A percentile compares a stretch with the other conserved stretches of the same genome.
Evolutionary conservation across 2,888 invertebrate species (phyloP).

Genomic region (Selenia dentaria): DNA sequence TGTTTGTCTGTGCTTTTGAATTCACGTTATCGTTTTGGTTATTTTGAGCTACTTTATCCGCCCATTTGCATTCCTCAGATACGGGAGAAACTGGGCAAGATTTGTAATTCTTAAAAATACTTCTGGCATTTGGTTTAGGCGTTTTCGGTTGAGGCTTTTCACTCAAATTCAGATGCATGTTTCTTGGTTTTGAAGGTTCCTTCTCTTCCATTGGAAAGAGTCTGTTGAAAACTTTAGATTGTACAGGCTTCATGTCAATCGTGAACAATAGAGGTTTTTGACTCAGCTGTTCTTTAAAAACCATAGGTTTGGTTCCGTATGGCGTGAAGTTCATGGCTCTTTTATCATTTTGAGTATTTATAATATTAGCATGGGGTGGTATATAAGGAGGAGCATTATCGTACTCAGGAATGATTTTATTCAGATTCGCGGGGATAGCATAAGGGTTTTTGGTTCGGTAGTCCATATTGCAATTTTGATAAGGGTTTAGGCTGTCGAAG

Average conservation of each 20-base stretch:
- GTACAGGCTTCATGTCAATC: slow-evolving; percentile 65
- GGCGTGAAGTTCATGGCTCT: slow-evolving; percentile 50
- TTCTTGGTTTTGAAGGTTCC: slow-evolving; percentile 62
- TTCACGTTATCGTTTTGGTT: slow-evolving; percentile 41
- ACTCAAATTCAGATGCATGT: slow-evolving; percentile 70
- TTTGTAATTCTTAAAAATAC: slow-evolving; percentile 88
- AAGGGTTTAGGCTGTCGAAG: slow-evolving; percentile 74
- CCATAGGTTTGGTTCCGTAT: slow-evolving; percentile 56
- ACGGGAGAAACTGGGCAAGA: slow-evolving; percentile 93
- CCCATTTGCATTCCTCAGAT: slow-evolving; percentile 90
- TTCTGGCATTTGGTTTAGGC: slow-evolving; percentile 68
- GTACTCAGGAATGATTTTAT: slow-evolving; percentile 72
- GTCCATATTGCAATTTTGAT: slow-evolving; percentile 58
- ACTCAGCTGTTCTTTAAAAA: slow-evolving; percentile 63
- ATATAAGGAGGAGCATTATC: slow-evolving; percentile 65
- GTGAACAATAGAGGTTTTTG: slow-evolving; percentile 64
- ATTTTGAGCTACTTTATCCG: slow-evolving; percentile 69
- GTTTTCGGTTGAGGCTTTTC: slow-evolving; percentile 65
- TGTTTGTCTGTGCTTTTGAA: slow-evolving; percentile 57
- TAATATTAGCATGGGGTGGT: slow-evolving; percentile 70
- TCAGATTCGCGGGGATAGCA: slow-evolving; percentile 79
- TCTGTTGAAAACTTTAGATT: slow-evolving; percentile 74
- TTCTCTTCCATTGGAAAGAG: slow-evolving; percentile 62
- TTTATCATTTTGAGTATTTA: slow-evolving; percentile 44
- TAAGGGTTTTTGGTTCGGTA: slow-evolving; percentile 78